Evolutionary conservation across 2,888 invertebrate genomes (phyloP).

Genomic region (Teleogryllus oceanicus): DNA sequence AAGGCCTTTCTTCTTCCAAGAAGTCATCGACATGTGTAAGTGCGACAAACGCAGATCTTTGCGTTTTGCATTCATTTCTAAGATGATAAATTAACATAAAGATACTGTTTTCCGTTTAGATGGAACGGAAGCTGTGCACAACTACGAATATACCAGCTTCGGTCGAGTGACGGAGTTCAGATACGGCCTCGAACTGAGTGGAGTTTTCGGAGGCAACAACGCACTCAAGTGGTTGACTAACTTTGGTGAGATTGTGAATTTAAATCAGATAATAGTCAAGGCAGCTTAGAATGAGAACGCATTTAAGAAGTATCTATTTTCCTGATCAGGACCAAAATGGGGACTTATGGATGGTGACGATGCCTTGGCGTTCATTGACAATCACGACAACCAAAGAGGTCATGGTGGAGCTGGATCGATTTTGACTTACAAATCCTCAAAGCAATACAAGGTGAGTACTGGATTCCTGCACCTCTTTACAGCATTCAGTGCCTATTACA

Average conservation of each 20-base stretch:
- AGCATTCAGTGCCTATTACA: constrained; percentile 26
- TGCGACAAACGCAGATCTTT: too few species aligned
- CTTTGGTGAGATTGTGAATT: constrained; percentile 48
- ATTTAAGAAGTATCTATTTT: too few species aligned
- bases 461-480: too few species aligned
- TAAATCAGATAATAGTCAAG: neutral
- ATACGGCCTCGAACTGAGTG: constrained; percentile 56
- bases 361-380: constrained; percentile 78
- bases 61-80: too few species aligned
- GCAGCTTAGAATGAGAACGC: neutral
- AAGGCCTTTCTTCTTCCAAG: constrained; percentile 69
- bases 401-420: constrained; percentile 60
- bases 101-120: constrained; percentile 1
- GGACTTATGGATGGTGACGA: constrained; percentile 58
- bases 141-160: constrained; percentile 46
- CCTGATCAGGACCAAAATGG: constrained; percentile 50
- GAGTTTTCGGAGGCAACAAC: constrained; percentile 58
- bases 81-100: too few species aligned
- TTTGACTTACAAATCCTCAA: constrained; percentile 65
- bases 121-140: constrained; percentile 50
- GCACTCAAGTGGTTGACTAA: constrained; percentile 61
- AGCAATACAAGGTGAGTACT: constrained; percentile 57
- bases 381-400: constrained; percentile 87
- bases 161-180: constrained; percentile 77
- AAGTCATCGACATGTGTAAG: constrained; percentile 64